These are phyloP conservation scores for Peromyscus aztecus DNA, from an alignment of 2,797 vertebrate genomes.

Conservation along the genomic window DNA sequence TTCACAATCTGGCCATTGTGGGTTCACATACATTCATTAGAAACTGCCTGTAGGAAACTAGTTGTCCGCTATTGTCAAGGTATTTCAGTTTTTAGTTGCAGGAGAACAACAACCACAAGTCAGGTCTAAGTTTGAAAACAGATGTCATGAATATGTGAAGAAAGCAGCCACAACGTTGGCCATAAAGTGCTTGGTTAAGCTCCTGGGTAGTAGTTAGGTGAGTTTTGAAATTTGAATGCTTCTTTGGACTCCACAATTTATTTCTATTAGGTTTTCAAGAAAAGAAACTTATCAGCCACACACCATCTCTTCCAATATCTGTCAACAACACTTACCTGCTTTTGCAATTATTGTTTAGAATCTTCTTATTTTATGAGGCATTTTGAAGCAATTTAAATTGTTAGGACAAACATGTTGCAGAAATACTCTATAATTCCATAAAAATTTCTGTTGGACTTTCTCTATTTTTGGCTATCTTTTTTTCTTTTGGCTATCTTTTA, in stretches of 20 bases:
- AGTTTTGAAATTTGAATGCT: slow-evolving; percentile 65
- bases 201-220: slow-evolving; percentile 58
- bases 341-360: slow-evolving; percentile 64
- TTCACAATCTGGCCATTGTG: neutral
- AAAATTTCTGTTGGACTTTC: slow-evolving; percentile 44
- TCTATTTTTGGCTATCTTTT: slow-evolving; percentile 43
- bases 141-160: slow-evolving; percentile 48
- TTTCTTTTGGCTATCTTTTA: slow-evolving; percentile 25
- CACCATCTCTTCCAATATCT: slow-evolving; percentile 47
- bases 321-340: slow-evolving; percentile 41
- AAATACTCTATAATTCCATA: slow-evolving; percentile 34
- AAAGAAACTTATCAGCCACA: slow-evolving; percentile 36
- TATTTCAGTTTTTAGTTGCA: slow-evolving; percentile 60
- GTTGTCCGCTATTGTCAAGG: neutral
- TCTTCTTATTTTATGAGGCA: slow-evolving; percentile 34
- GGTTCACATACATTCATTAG: slow-evolving; percentile 24
- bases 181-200: slow-evolving; percentile 28
- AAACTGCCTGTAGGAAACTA: slow-evolving; percentile 18
- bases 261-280: slow-evolving; percentile 71
- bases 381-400: slow-evolving; percentile 71
- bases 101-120: slow-evolving; percentile 53
- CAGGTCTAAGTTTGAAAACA: slow-evolving; percentile 62
- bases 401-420: slow-evolving; percentile 42
- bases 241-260: slow-evolving; percentile 64
- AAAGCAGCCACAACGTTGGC: neutral